Base-by-base conservation (phyloP, 92 coral and sea anemone genomes). In the Umimayanthus chanpuru region DNA sequence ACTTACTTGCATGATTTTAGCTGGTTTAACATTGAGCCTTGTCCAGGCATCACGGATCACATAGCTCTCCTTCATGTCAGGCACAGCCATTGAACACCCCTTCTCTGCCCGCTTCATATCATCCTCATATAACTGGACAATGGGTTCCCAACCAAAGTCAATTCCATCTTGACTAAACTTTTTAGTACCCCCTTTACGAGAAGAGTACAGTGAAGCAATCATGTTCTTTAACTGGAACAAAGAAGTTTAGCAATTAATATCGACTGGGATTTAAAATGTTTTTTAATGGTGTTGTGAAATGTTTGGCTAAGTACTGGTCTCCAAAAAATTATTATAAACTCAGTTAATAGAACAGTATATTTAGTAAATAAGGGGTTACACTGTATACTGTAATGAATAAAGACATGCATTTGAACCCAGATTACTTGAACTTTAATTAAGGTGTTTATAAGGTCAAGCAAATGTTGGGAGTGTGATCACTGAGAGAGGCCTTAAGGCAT, bases 1-100 rank as follows among this genome's bases (percentile, higher is more conserved):
- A 70, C 88, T 30, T 82, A 88, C 91, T 53, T 91, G 93, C 91
- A 91, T 91, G 38, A 91, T 91, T 36, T 91, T 91, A 25, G 93
- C 93, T 29, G 89, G 93, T 36, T 58, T 87, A 3, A 91, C 91
- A 91, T 91, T 91, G 20, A 91, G 28, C 15, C 89, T 77, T 11
- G 93, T 88, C 93, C 91, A 91, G 53, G 53, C 81, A 43, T 91
- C 91, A 23, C 86, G 70, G 80, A 82, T 78, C 11, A 91, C 91
- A 91, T 73, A 88, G 86, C 76, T 88, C 81, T 88, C 85, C 47
- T 73, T 53, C 40, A 91, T 84, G 23, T 85, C 91, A 32, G 91
- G 93, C 7, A 91, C 93, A 65, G 86, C 61, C 47, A 78, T 67
- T 5, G 86, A 84, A 43, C 70, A 70, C 9, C 86, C 81, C 21